Evolutionary conservation across 2,888 invertebrate species (phyloP), one percentile per base, ranked within the genome.

Genomic region (Strigamia crassipes): DNA sequence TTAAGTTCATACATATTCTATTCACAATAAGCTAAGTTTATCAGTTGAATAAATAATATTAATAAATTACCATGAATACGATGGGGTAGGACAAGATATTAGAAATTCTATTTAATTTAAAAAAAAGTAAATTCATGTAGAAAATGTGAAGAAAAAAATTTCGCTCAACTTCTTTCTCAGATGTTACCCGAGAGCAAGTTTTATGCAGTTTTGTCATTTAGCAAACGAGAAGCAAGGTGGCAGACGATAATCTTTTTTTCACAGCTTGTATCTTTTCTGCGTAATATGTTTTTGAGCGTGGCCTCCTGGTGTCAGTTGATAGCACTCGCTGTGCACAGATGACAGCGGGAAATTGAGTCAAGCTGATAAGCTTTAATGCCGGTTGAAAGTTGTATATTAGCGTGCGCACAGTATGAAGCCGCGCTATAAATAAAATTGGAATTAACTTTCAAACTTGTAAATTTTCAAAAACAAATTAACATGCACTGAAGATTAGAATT

Each of bases 251-350:
- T 56, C 56, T 56, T 56, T 21, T 56, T 56, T 56, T 56, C 56
- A 56, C 56, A 56, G 56, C 56, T 56, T 56, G 56, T 56, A 56
- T 18, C 56, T 56, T 56, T 56, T 56, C 56, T 56, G 56, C 56
- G 56, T 56, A 56, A 56, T 56, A 56, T 56, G 56, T 56, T 56
- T 56, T 56, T 56, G 56, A 56, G 18, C 56, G 18, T 56, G 18
- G 56, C 56, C 56, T 56, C n/a, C 56, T 56, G 56, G 56, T 56
- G 56, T 56, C 56, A 56, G 18, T 18, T 56, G 56, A 56, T 56
- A 56, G 56, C 18, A 56, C 56, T n/a, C 21, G 56, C 56, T 56
- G 56, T 56, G 56, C 56, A 18, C 18, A n/a, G 56, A 56, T 56
- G 56, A 56, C 56, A 56, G 56, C 56, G 56, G 56, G 6, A 56